Percentiles rank a stretch among this genome's conserved stretches.
Conservation (phyloP, 2,797 vertebrate genomes). For the Enteromius paludinosus region DNA sequence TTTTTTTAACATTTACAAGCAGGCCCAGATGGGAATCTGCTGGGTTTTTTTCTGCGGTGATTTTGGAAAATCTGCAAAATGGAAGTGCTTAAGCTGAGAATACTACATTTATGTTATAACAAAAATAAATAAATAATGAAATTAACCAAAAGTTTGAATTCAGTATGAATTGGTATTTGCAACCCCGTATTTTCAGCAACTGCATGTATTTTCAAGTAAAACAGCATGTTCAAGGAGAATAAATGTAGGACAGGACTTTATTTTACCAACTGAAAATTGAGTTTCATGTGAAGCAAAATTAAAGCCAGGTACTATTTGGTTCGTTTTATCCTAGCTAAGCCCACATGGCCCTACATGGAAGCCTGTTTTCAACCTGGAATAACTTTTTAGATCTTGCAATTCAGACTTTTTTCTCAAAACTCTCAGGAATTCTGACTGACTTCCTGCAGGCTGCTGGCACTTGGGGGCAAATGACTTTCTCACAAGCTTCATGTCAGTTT, state of each 20-base stretch:
- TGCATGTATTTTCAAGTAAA: background rate
- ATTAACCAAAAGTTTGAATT: background rate
- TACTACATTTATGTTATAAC: background rate
- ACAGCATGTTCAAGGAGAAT: background rate
- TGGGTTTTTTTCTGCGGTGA: background rate
- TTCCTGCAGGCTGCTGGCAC: background rate
- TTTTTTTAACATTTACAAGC: conserved; percentile 8
- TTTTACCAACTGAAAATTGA: background rate
- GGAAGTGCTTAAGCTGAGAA: background rate
- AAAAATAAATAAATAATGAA: background rate
- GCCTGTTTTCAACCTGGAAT: background rate
- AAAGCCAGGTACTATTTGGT: background rate
- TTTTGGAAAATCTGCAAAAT: background rate
- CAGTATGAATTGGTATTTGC: background rate
- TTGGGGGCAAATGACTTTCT: background rate
- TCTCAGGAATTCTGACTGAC: background rate
- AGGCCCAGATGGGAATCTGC: background rate
- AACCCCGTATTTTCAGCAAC: background rate
- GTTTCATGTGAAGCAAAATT: background rate
- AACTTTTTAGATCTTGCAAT: background rate
- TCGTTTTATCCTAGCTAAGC: too few relatives aligned
- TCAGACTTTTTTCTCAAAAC: background rate
- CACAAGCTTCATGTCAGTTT: background rate
- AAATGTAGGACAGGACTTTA: background rate
- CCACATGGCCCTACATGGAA: background rate